These are phyloP conservation scores for Larimichthys crocea DNA, from an alignment of 2,113 vertebrate species.

Conservation along the genomic window DNA sequence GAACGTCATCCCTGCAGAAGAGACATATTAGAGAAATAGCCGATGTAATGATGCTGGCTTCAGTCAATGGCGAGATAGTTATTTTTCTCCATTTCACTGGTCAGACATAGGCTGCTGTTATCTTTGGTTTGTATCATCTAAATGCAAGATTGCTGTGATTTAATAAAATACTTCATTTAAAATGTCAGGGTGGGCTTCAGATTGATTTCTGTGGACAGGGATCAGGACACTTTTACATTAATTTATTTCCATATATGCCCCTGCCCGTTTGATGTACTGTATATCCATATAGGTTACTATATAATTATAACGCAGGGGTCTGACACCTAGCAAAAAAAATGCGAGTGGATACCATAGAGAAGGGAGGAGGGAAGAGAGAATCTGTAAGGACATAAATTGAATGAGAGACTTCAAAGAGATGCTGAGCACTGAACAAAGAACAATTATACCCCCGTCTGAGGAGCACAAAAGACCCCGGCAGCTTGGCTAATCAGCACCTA, in stretches of 20 bases:
- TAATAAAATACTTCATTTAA: conserved; percentile 19
- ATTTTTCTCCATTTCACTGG: conserved; percentile 15
- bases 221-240: conserved; percentile 4
- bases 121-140: conserved; percentile 1
- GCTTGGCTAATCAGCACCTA: conserved; percentile 77
- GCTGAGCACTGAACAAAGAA: conserved; percentile 76
- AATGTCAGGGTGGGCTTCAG: conserved; percentile 16
- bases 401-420: conserved; percentile 81
- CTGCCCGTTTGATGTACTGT: conserved; percentile 15
- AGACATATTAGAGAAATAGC: conserved; percentile 20
- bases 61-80: background rate
- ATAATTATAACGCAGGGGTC: conserved; percentile 62
- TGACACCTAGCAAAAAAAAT: conserved; percentile 37
- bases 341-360: conserved; percentile 40
- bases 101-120: background rate
- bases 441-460: conserved; percentile 74
- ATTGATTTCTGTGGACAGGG: background rate
- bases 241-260: conserved; percentile 1
- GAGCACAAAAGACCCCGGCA: conserved; percentile 77
- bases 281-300: conserved; percentile 46
- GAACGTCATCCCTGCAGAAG: conserved; percentile 7
- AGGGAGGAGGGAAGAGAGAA: conserved; percentile 49
- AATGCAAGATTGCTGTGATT: conserved; percentile 41
- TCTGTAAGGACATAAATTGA: conserved; percentile 72
- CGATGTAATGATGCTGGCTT: conserved; percentile 15